Percentiles rank a stretch among this genome's conserved stretches.
These are phyloP conservation scores for Tachysurus vachellii DNA, from an alignment of 2,113 vertebrate genomes.

Conservation along the genomic window DNA sequence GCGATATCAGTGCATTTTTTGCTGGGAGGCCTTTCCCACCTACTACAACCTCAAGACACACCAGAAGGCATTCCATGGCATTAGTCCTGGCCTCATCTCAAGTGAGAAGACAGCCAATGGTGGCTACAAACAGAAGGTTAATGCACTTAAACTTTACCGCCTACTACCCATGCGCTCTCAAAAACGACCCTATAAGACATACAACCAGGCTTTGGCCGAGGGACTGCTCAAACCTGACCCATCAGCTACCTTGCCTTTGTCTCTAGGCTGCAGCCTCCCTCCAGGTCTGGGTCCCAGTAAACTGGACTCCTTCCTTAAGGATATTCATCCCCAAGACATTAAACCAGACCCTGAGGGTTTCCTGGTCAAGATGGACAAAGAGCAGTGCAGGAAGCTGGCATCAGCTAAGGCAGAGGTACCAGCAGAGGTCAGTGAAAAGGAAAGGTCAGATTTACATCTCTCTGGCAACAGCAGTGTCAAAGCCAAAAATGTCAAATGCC, in stretches of 20 bases:
- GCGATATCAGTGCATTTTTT: slow-evolving; percentile 94
- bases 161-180: slow-evolving; percentile 90
- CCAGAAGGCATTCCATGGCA: slow-evolving; percentile 90
- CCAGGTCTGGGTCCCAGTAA: slow-evolving; percentile 63
- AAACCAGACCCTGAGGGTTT: slow-evolving; percentile 75
- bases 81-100: slow-evolving; percentile 86
- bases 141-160: slow-evolving; percentile 93
- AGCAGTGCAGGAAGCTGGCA: slow-evolving; percentile 59
- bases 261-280: slow-evolving; percentile 62
- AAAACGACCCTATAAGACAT: slow-evolving; percentile 91
- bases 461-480: slow-evolving; percentile 60
- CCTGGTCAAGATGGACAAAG: slow-evolving; percentile 61
- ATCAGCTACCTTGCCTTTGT: slow-evolving; percentile 62
- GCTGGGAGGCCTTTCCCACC: slow-evolving; percentile 93
- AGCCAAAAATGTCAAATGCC: slow-evolving; percentile 64
- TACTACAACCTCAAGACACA: slow-evolving; percentile 96
- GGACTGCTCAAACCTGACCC: slow-evolving; percentile 66
- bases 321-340: slow-evolving; percentile 65
- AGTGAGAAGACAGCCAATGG: slow-evolving; percentile 95
- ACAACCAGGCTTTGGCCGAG: slow-evolving; percentile 80
- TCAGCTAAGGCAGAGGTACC: slow-evolving; percentile 56
- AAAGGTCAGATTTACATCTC: slow-evolving; percentile 60
- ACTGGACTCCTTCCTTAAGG: slow-evolving; percentile 68
- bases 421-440: slow-evolving; percentile 61
- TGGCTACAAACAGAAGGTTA: slow-evolving; percentile 89